Evolutionary conservation across 2,113 vertebrate species (phyloP), one percentile per base, ranked within the genome.

Genomic region (Gnathonemus echidnorhynchus): DNA sequence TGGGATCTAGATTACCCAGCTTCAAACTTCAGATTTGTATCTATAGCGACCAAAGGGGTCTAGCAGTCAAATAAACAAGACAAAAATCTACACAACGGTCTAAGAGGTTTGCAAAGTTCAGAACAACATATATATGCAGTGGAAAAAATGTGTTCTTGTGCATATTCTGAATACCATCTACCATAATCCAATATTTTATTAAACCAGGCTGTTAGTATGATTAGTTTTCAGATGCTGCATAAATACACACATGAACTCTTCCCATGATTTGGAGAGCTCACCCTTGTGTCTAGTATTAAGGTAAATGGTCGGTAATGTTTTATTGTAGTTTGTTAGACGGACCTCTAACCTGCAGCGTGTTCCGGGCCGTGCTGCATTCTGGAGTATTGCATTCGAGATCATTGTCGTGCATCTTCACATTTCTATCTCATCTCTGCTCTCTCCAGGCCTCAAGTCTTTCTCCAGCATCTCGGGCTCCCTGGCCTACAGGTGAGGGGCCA

Each of bases 401-500:
- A 45, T 24, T 7, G 88, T 35, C 50, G 42, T 58, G 13, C 58
- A 19, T 19, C 31, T 77, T 77, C 35, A 39, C 70, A 17, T 4
- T 39, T 77, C 13, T 39, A 0, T 9, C 80, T n/a, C 42, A 11
- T 24, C 45, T 85, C 17, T 42, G 21, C 24, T 85, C 45, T 48
- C 88, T 95, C 15, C 93, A 99, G 98, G 95, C 92, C 91, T 96
- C 0, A 97, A 96, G 85, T 92, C 95, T 0, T 97, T 96, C 27
- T 92, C 95, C 39, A 91, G 92, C 92, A 92, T 94, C 88, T 87
- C 95, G 19, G 96, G 95, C 85, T 97, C 96, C 5, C 94, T 97
- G 0, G 94, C 96, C 2, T 97, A 98, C 93, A 99, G 98, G 98
- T 99, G 94, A 91, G 88, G 88, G 48, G 15, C 21, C 3, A 1